phyloP scores from a whole-genome alignment of 1,140 invertebrate species.

The Bombus haemorrhoidalis region DNA sequence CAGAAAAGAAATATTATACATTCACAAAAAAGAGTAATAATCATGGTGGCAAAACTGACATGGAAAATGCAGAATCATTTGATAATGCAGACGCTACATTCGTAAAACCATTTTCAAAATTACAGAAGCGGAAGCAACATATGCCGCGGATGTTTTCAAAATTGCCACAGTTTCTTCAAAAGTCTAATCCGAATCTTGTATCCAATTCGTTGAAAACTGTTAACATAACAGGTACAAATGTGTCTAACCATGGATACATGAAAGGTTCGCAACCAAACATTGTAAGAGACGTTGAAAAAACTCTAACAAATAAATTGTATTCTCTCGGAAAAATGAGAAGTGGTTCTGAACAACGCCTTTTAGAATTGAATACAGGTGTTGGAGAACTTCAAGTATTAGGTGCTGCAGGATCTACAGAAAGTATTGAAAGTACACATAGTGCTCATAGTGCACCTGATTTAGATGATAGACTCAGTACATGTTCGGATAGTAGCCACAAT shows the following conservation, averaged over 20 bases:
- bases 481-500: slow-evolving; percentile 76
- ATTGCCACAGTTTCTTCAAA: slow-evolving; percentile 77
- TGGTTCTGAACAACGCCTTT: slow-evolving; percentile 73
- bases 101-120: slow-evolving; percentile 52
- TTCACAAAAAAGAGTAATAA: slow-evolving; percentile 64
- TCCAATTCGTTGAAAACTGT: slow-evolving; percentile 66
- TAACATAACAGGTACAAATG: slow-evolving; percentile 34
- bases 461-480: slow-evolving; percentile 71
- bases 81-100: slow-evolving; percentile 55
- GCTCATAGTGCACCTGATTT: slow-evolving; percentile 78
- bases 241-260: slow-evolving; percentile 62
- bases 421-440: slow-evolving; percentile 79
- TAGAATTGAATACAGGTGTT: slow-evolving; percentile 60
- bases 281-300: slow-evolving; percentile 61
- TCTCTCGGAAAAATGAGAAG: slow-evolving; percentile 68
- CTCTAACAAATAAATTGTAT: slow-evolving; percentile 57
- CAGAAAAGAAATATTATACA: slow-evolving; percentile 65
- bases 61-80: slow-evolving; percentile 35
- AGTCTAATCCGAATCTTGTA: slow-evolving; percentile 80
- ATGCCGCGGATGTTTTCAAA: slow-evolving; percentile 71
- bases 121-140: slow-evolving; percentile 54
- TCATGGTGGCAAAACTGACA: slow-evolving; percentile 48
- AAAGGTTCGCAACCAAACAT: slow-evolving; percentile 75
- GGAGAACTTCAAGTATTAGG: slow-evolving; percentile 48
- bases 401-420: slow-evolving; percentile 77